These are phyloP conservation scores for Mastomys coucha DNA, from an alignment of 2,113 vertebrate genomes.

Conservation along the genomic window DNA sequence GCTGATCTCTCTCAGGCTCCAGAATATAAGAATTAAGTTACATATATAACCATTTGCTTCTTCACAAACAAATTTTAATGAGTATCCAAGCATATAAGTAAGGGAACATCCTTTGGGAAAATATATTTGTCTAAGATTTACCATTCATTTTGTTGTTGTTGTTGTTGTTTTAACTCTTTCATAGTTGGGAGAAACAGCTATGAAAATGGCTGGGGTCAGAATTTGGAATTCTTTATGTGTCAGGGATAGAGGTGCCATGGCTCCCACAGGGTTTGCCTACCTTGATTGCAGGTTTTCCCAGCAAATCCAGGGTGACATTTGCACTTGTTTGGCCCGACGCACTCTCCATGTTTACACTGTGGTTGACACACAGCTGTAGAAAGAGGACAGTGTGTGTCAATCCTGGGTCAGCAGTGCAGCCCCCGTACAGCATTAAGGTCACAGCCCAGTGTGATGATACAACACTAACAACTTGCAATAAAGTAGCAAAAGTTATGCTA, in stretches of 20 bases:
- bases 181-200: not conserved
- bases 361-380: constrained; percentile 95
- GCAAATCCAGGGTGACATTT: constrained; percentile 96
- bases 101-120: not conserved
- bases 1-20: not conserved
- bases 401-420: not conserved
- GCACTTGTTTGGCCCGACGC: constrained; percentile 97
- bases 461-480: not conserved
- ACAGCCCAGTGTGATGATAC: not conserved
- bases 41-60: not conserved
- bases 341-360: constrained; percentile 97
- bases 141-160: not conserved
- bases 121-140: not conserved
- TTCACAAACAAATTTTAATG: constrained; percentile 12
- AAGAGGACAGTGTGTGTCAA: constrained; percentile 48
- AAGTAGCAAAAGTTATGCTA: constrained; percentile 3
- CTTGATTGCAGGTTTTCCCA: constrained; percentile 98
- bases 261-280: constrained; percentile 85
- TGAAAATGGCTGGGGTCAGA: not conserved
- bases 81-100: not conserved
- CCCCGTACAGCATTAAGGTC: not conserved
- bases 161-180: not conserved
- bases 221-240: no score
- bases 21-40: not conserved
- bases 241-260: not conserved